Base-by-base conservation (phyloP, 2,888 invertebrate genomes). In the Eilema griseolum region DNA sequence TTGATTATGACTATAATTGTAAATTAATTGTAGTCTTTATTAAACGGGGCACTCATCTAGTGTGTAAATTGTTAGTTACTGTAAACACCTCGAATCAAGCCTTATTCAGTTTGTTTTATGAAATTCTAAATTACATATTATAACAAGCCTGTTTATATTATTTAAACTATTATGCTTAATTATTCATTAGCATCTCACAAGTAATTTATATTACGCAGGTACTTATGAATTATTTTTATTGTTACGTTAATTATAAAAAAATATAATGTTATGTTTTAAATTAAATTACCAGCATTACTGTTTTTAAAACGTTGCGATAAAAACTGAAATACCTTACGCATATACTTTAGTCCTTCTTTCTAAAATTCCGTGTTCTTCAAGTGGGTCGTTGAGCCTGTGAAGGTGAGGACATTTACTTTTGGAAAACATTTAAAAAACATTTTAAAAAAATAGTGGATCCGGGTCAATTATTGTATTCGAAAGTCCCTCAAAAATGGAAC, bases 161-260 rank as follows among this genome's bases (percentile, higher is more conserved):
- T 52, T 52, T n/a, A 52, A 16, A 46, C 20, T 52, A 52, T 52
- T 10, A 52, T 52, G 20, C 8, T 46, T 20, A 52, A n/a, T 52
- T 52, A 52, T 52, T 52, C 52, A 52, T 10, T 52, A 52, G 52
- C n/a, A 52, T 52, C 52, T 52, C 52, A 52, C n/a, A 52, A 52
- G 52, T 52, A 7, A 52, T 52, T 52, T 52, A 52, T 10, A 52
- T 52, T 52, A 52, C 52, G 52, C 20, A 7, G n/a, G 33, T 23
- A 61, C 31, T 26, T 61, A 52, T 20, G 52, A 52, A 52, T 52
- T 10, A 16, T 52, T 52, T 46, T 52, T 52, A 52, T 52, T 46
- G 7, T 46, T 52, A 52, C 52, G 52, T 52, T n/a, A 33, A 61
- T 62, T 73, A 33, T 69, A 69, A 61, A 52, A 52, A 46, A 46